Conservation (phyloP, 2,113 vertebrate genomes). For the Tupaia tana region DNA sequence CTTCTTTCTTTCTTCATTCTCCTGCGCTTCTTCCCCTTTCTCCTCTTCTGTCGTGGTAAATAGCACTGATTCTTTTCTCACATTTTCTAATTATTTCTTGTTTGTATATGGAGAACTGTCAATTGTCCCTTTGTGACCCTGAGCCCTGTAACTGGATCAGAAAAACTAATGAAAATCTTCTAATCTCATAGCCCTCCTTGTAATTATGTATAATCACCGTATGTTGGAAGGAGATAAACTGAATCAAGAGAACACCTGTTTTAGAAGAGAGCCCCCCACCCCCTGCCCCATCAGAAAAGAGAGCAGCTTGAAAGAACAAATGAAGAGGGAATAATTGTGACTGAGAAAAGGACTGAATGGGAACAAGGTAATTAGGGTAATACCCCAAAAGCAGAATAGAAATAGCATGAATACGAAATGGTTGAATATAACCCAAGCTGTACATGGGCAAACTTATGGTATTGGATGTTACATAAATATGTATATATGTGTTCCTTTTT, state of each 20-base stretch:
- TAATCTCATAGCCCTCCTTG: not conserved
- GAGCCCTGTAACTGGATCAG: not conserved
- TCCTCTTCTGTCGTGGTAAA: not conserved
- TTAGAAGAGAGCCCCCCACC: not conserved
- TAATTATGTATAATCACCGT: not conserved
- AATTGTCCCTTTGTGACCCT: not conserved
- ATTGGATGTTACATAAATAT: not conserved
- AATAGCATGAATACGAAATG: not conserved
- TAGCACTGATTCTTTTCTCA: not conserved
- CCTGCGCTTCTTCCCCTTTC: not conserved
- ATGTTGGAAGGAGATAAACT: conserved; percentile 2
- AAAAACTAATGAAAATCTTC: conserved; percentile 36
- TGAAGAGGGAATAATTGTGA: not conserved
- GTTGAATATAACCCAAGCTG: not conserved
- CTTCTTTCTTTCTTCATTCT: not conserved
- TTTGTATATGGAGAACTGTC: not conserved
- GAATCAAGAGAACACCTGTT: not conserved
- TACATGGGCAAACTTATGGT: not conserved
- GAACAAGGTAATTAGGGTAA: not conserved
- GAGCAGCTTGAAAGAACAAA: not conserved
- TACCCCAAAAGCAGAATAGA: not conserved
- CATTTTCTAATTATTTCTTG: conserved; percentile 26
- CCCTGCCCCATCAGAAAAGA: not conserved
- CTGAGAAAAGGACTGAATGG: not conserved
- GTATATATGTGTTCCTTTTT: too few relatives aligned